Evolutionary conservation across 1,140 invertebrate genomes (phyloP), one percentile per base, ranked within the genome.

Genomic region (Trichonephila clavipes): DNA sequence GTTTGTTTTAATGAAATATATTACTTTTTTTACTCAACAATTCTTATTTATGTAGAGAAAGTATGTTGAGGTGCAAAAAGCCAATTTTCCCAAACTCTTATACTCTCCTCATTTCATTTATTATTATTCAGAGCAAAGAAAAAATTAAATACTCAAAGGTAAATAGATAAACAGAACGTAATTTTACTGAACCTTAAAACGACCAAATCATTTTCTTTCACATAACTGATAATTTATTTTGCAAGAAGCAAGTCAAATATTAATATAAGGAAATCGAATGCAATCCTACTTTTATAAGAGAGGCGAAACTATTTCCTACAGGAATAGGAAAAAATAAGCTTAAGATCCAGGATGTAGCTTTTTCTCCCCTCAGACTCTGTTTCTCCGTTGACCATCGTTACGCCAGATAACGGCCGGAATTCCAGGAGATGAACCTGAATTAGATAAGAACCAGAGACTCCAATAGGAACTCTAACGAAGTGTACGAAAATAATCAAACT

Each of bases 371-470:
- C 7, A 16, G 28, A 77, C 72, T 28, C 28, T 77, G 14, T 77
- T 77, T 77, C 28, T 40, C 72, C 72, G 72, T 40, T 16, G 72
- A 40, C 72, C 34, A 28, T 40, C 72, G 28, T 77, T 77, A 40
- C 72, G 16, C 18, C 14, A 77, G 16, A 77, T 77, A 77, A 77
- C 72, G 72, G 24, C 72, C 24, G 28, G 72, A 34, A 77, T 77
- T 77, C 72, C 28, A 34, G 72, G 72, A 77, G 72, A 77, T 77
- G 72, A 77, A 77, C 72, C 72, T 77, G 28, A 77, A 77, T 77
- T 40, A 77, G 72, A 77, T 77, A 34, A 77, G 34, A 77, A 72
- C 69, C 24, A 72, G 7, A 24, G 24, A 18, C 72, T 14, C 72
- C 34, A 77, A 40, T 40, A 28, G 28, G 72, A 77, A 77, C 28